A percentile compares a stretch with the other conserved stretches of the same genome.
Conservation (phyloP, 2,888 invertebrate species). For the Azorinus chamasolen region DNA sequence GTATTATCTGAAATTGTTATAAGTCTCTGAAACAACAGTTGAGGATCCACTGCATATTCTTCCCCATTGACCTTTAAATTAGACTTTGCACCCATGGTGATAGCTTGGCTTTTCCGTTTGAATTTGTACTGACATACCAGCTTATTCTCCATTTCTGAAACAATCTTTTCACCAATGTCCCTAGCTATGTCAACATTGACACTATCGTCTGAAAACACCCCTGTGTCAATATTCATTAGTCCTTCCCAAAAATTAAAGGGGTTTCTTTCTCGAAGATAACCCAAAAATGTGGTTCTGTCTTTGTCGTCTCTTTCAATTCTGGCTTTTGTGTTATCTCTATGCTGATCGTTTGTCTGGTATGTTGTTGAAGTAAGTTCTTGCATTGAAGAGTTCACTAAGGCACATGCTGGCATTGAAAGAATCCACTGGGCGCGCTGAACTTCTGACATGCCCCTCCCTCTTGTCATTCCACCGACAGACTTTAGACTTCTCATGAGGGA, state of each 20-base stretch:
- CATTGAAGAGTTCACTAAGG: constrained; percentile 14
- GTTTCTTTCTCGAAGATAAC: constrained; percentile 7
- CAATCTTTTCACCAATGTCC: constrained; percentile 40
- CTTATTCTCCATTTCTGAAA: constrained; percentile 4
- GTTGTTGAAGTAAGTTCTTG: constrained; percentile 3
- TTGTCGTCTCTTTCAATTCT: constrained; percentile 1
- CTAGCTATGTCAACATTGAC: constrained; percentile 61
- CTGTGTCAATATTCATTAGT: constrained; percentile 57
- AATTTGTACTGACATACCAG: neutral
- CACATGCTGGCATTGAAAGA: constrained; percentile 15
- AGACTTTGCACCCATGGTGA: neutral
- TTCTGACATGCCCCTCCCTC: constrained; percentile 63
- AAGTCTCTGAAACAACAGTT: constrained; percentile 27
- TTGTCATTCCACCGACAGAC: constrained; percentile 64
- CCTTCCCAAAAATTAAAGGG: neutral
- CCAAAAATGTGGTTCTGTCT: neutral
- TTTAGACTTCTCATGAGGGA: constrained; percentile 68
- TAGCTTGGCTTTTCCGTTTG: neutral
- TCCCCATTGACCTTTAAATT: constrained; percentile 3
- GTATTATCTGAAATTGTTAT: constrained; percentile 1
- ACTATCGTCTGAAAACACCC: constrained; percentile 39
- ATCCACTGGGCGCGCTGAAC: constrained; percentile 49
- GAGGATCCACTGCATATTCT: constrained; percentile 31
- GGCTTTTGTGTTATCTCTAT: constrained; percentile 10
- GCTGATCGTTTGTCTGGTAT: constrained; percentile 25